Evolutionary conservation across 2,113 vertebrate genomes (phyloP).

Genomic region (Daubentonia madagascariensis): DNA sequence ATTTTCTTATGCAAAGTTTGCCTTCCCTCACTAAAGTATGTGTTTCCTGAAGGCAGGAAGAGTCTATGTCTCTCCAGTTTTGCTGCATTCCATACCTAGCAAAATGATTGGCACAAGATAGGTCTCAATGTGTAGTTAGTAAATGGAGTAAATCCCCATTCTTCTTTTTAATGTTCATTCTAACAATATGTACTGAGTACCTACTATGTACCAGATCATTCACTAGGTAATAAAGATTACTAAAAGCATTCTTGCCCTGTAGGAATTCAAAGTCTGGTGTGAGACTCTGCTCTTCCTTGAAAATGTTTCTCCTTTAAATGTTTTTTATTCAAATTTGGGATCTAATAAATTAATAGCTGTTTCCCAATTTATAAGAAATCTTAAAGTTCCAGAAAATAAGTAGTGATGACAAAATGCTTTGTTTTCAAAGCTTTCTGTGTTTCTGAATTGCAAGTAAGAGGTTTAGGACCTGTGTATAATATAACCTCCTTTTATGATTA

Average conservation of each 20-base stretch:
- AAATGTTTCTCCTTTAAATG: background rate
- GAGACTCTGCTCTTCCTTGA: background rate
- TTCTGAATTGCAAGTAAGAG: constrained; percentile 12
- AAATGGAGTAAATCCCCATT: background rate
- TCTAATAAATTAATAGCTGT: background rate
- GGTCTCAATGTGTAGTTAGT: background rate
- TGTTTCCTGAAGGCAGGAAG: background rate
- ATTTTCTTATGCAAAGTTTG: background rate
- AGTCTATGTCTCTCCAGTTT: background rate
- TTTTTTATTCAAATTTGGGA: background rate
- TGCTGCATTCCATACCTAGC: background rate
- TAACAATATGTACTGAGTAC: background rate
- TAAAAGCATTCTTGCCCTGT: background rate
- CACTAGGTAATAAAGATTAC: background rate
- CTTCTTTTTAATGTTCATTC: background rate
- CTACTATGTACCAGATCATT: background rate
- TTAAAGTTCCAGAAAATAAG: background rate
- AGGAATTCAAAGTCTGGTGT: background rate
- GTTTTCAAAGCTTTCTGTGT: background rate
- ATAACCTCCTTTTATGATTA: background rate
- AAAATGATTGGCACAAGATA: background rate
- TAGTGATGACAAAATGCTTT: background rate
- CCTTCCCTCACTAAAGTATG: background rate
- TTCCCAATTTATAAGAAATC: background rate
- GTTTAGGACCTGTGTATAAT: background rate